phyloP scores from a whole-genome alignment of 37 sponge, comb jelly and placozoan species.

The Chondrilla cf. caribensis region DNA sequence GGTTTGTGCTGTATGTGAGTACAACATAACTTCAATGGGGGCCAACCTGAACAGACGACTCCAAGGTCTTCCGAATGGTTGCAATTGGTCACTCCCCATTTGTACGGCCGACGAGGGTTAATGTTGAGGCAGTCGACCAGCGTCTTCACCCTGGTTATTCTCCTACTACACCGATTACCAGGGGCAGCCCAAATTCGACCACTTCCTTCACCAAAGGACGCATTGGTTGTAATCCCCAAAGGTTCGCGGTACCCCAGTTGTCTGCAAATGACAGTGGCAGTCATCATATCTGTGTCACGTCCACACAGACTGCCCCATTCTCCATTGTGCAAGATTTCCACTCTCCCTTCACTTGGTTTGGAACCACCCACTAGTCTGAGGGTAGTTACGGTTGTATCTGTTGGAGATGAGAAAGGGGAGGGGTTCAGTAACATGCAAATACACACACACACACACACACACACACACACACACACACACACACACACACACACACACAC shows the following conservation, averaged over 20 bases:
- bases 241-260: neutral
- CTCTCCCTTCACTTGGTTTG: neutral
- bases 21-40: neutral
- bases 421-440: neutral
- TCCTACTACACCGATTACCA: neutral
- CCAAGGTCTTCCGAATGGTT: neutral
- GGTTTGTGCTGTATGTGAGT: too few relatives aligned
- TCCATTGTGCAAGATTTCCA: constrained; percentile 9
- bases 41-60: constrained; percentile 4
- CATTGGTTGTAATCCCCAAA: neutral
- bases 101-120: neutral
- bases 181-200: neutral
- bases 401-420: neutral
- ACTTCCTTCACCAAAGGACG: neutral
- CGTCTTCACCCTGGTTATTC: neutral
- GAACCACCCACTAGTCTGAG: neutral
- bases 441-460: neutral
- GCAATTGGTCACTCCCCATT: neutral
- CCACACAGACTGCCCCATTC: constrained; percentile 4
- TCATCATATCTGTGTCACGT: neutral
- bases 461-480: too few relatives aligned
- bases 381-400: too few relatives aligned
- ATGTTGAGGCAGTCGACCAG: neutral
- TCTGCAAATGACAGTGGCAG: neutral
- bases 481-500: too few relatives aligned